phyloP scores from a whole-genome alignment of 2,113 vertebrate genomes.

The Rhipidura dahli region DNA sequence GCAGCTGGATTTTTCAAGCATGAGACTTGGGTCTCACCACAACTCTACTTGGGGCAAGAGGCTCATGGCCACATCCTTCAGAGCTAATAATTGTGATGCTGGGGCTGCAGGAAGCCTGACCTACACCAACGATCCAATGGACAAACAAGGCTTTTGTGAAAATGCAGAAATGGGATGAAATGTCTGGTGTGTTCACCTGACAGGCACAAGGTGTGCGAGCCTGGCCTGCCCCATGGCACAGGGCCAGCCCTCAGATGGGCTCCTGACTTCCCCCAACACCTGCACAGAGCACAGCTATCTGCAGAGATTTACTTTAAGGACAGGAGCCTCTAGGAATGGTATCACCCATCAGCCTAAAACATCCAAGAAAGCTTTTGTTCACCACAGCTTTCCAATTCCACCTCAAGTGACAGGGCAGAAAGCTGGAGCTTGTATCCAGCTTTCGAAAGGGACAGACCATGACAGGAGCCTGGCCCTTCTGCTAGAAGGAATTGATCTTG shows the following conservation, averaged over 20 bases:
- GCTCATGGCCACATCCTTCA: rapidly evolving
- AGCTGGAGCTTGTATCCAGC: conserved; percentile 25
- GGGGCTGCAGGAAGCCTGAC: background rate
- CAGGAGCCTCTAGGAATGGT: background rate
- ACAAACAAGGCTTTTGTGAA: background rate
- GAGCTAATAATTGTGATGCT: background rate
- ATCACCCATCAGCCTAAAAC: rapidly evolving
- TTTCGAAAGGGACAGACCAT: conserved; percentile 37
- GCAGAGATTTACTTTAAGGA: background rate
- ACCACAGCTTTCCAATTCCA: background rate
- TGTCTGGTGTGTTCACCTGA: rapidly evolving
- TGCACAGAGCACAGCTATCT: background rate
- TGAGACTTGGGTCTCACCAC: rapidly evolving
- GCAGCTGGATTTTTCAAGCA: background rate
- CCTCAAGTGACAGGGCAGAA: background rate
- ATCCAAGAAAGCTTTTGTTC: background rate
- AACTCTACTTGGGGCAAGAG: background rate
- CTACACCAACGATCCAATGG: rapidly evolving
- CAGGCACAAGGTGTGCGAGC: rapidly evolving
- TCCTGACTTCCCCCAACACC: background rate
- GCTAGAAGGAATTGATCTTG: conserved; percentile 54
- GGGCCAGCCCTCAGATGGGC: background rate
- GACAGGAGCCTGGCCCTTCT: conserved; percentile 24
- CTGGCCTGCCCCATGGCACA: rapidly evolving
- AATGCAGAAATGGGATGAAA: rapidly evolving